Percentiles rank a stretch among this genome's conserved stretches.
phyloP scores from a whole-genome alignment of 2,113 vertebrate genomes.

The Corydoras maculifer region DNA sequence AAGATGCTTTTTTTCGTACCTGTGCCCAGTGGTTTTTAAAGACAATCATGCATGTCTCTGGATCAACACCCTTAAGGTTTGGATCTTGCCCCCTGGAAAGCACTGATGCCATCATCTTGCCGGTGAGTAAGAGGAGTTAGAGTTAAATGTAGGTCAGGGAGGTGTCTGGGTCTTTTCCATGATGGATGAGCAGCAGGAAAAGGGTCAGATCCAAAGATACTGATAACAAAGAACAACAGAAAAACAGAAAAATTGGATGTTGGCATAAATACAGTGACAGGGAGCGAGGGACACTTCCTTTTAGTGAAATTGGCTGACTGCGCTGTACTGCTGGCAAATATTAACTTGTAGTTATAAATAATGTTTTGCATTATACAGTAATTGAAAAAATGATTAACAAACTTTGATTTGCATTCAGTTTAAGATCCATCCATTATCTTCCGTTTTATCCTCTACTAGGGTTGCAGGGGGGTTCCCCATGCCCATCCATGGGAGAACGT shows the following conservation, averaged over 20 bases:
- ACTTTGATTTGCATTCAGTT: no score
- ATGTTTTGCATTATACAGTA: no score
- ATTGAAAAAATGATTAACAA: no score
- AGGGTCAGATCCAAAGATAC: slow-evolving; percentile 4
- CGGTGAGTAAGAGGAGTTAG: slow-evolving; percentile 44
- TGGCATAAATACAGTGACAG: background rate
- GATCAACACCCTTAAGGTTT: slow-evolving; percentile 83
- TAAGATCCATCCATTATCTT: no score
- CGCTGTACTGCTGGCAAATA: no score
- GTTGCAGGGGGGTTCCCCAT: no score
- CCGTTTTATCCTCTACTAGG: no score
- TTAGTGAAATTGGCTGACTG: no score
- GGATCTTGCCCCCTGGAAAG: slow-evolving; percentile 69
- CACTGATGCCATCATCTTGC: slow-evolving; percentile 74
- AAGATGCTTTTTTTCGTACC: slow-evolving; percentile 53
- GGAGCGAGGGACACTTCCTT: no score
- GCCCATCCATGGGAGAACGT: no score
- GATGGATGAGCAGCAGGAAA: background rate
- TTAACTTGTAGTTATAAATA: no score
- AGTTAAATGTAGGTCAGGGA: slow-evolving; percentile 43
- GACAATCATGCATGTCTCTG: slow-evolving; percentile 96
- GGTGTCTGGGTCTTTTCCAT: background rate
- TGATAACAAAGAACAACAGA: background rate
- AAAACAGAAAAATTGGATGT: background rate
- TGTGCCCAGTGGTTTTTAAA: slow-evolving; percentile 97